Base-by-base conservation (phyloP, 2,888 invertebrate species). In the Podotricha telesiphe region DNA sequence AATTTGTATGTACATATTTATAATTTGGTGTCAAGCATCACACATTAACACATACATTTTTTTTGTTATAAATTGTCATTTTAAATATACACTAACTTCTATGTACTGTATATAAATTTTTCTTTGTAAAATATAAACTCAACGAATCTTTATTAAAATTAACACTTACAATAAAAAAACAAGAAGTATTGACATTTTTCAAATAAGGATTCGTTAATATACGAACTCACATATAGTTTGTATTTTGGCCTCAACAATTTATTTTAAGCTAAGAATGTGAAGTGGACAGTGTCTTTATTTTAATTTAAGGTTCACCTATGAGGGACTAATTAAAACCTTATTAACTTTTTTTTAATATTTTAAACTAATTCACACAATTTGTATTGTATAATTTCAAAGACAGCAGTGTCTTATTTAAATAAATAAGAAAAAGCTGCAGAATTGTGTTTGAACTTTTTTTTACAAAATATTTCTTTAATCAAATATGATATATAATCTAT, bases 201-300 rank as follows among this genome's bases (percentile, higher is more conserved):
- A n/a, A 45, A 28, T 45, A 79, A 81, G 80, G 82, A 83, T 89
- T 86, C 83, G 81, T 85, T 83, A 28, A 28, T 28, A 28, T 28
- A 28, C 28, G 82, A 77, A 22, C 15, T 20, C 5, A 34, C 11
- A 47, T 47, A 8, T 1, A 17, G 11, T 55, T 11, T 55, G 20
- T 81, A 69, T 65, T 76, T 77, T 59, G 11, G 20, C 58, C 20
- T 59, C 45, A 59, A 58, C 20, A 75, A 74, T 77, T 76, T 50
- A 22, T 17, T 67, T 73, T 73, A 78, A 82, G 88, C 91, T 92
- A 91, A 82, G 90, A 90, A 91, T 91, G 89, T 90, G 89, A 82
- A 83, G 90, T 91, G 91, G 85, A 87, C 89, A 90, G 89, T 91
- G 90, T 87, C 81, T 77, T 79, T 81, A 70, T 53, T 74, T 78